Evolutionary conservation across 2,113 vertebrate genomes (phyloP), one percentile per base, ranked within the genome.

Genomic region (Henicopernis longicauda): DNA sequence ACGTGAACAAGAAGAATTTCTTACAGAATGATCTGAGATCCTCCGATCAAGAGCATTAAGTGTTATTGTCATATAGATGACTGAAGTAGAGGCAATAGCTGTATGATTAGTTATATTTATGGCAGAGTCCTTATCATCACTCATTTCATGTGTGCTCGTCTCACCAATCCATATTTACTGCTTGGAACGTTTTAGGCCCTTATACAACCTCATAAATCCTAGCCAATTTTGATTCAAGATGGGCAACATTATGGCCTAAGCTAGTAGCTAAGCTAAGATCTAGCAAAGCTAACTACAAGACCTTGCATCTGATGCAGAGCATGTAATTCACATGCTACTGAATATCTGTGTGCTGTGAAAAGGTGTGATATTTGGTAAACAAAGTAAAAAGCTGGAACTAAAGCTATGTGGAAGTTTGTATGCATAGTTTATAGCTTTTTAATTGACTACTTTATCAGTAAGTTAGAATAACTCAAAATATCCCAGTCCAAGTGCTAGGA

Each of bases 191-290:
- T 96, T 87, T 50, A 65, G 59, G 25, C 8, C 11, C 9, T 87
- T 77, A 47, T 36, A 89, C 12, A 85, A 45, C 29, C 82, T 91
- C 91, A 73, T 90, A 97, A 96, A 97, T 91, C 54, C 74, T 88
- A 62, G 9, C 22, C 79, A 76, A 45, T 86, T 95, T 91, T 93
- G 74, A 82, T 78, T 74, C 73, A 87, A 67, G 65, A 45, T 79
- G 40, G 40, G 20, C 65, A 91, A 66, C 25, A 14, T 58, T 77
- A 52, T 26, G 55, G 61, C 66, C 58, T 88, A 76, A 93, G 54
- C 10, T 42, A 38, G 38, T 11, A 72, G 50, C 40, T 89, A 92
- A 93, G 22, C 31, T 92, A 77, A 80, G 62, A 38, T 40, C 23
- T 44, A 62, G 11, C 21, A 91, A 81, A 94, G 47, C 44, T 57